phyloP scores from a whole-genome alignment of 2,888 invertebrate genomes.

The Phyllotreta striolata region DNA sequence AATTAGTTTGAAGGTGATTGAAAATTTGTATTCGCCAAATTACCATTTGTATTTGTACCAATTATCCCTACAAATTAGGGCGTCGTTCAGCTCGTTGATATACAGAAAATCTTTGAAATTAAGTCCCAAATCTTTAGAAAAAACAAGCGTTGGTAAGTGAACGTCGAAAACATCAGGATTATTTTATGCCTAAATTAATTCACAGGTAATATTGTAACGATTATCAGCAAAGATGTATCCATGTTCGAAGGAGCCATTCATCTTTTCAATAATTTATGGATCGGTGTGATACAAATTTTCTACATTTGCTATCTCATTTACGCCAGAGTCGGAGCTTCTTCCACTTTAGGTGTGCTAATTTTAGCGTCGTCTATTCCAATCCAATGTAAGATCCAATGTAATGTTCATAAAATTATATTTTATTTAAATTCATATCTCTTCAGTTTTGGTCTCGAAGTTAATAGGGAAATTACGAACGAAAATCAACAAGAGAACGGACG shows the following conservation, averaged over 20 bases:
- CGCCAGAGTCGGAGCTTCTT: constrained; percentile 63
- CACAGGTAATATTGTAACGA: constrained; percentile 77
- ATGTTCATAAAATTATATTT: neutral
- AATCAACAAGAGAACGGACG: constrained; percentile 52
- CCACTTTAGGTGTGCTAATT: constrained; percentile 64
- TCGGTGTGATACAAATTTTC: constrained; percentile 83
- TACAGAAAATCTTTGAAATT: constrained; percentile 62
- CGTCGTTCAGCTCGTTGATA: constrained; percentile 82
- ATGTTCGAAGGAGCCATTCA: constrained; percentile 87
- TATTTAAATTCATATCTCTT: constrained; percentile 13
- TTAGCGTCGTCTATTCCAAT: constrained; percentile 53
- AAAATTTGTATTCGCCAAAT: constrained; percentile 75
- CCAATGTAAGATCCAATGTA: constrained; percentile 40
- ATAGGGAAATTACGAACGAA: constrained; percentile 42
- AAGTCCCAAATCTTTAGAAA: constrained; percentile 43
- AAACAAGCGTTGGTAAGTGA: constrained; percentile 43
- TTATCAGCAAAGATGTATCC: constrained; percentile 91
- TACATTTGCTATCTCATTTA: constrained; percentile 83
- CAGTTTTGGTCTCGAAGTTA: constrained; percentile 39
- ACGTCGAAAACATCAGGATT: neutral
- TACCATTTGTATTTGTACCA: constrained; percentile 78
- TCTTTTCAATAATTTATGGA: constrained; percentile 90
- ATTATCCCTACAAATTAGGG: constrained; percentile 80
- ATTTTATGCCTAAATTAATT: neutral
- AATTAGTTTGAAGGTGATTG: constrained; percentile 68